phyloP scores from a whole-genome alignment of 2,888 invertebrate genomes.

The Parnassius apollo region DNA sequence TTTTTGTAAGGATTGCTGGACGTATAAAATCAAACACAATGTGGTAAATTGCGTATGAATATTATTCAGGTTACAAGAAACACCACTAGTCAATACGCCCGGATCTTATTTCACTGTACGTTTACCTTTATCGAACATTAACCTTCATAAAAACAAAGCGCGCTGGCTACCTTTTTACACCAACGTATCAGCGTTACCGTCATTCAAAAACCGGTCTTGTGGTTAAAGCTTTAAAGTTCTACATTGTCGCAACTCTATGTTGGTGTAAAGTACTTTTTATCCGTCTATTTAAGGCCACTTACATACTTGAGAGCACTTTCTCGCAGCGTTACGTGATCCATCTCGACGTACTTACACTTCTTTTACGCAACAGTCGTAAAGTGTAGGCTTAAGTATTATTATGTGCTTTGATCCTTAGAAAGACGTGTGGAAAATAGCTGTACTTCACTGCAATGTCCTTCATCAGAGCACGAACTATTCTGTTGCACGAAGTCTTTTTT shows the following conservation, averaged over 20 bases:
- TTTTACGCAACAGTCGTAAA: constrained; percentile 8
- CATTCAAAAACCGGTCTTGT: constrained; percentile 7
- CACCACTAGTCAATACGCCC: too few relatives aligned
- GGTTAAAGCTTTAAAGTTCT: neutral
- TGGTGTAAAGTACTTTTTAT: constrained; percentile 24
- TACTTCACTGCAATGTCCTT: neutral
- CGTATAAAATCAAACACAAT: too few relatives aligned
- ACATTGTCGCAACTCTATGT: neutral
- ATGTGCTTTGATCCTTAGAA: neutral
- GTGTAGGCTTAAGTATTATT: neutral
- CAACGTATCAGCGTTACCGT: neutral
- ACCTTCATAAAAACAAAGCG: constrained; percentile 18
- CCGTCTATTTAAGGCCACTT: constrained; percentile 31
- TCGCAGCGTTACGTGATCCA: constrained; percentile 29
- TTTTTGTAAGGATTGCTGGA: too few relatives aligned
- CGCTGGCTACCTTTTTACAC: neutral
- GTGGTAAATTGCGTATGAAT: too few relatives aligned
- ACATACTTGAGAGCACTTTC: constrained; percentile 39
- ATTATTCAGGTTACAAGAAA: too few relatives aligned
- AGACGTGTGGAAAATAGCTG: neutral
- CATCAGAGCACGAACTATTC: too few relatives aligned
- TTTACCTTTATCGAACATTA: constrained; percentile 14
- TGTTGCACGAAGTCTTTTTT: too few relatives aligned
- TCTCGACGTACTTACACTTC: constrained; percentile 11
- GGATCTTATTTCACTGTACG: neutral